Percentiles rank a stretch among this genome's conserved stretches.
Conservation (phyloP, 2,113 vertebrate species). For the Narcine bancroftii region DNA sequence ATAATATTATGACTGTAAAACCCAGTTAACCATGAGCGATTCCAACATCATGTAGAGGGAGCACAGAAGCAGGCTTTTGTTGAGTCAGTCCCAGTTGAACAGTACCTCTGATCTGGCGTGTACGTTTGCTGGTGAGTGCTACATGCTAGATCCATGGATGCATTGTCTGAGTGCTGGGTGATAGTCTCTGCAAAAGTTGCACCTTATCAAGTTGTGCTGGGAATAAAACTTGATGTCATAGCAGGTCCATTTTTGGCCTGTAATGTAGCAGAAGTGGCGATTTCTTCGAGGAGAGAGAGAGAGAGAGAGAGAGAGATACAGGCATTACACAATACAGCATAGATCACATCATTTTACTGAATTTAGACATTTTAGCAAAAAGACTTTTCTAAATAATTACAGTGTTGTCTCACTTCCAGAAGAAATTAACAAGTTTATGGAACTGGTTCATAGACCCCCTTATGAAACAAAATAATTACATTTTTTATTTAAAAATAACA, state of each 20-base stretch:
- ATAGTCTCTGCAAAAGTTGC: conserved; percentile 82
- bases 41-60: conserved; percentile 29
- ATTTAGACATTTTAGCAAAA: not conserved
- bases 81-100: conserved; percentile 33
- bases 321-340: not conserved
- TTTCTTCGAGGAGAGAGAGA: conserved; percentile 68
- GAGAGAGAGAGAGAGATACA: too few relatives aligned
- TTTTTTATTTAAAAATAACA: too few relatives aligned
- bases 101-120: conserved; percentile 40
- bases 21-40: conserved; percentile 30
- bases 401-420: not conserved
- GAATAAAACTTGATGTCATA: conserved; percentile 72
- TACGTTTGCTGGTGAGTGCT: conserved; percentile 60
- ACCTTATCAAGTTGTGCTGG: conserved; percentile 53
- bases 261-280: conserved; percentile 97
- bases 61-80: conserved; percentile 30
- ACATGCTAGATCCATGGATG: conserved; percentile 59
- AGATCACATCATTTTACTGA: not conserved
- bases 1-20: conserved; percentile 32
- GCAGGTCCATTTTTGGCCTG: conserved; percentile 99
- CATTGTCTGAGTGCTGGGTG: conserved; percentile 60
- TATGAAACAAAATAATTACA: not conserved
- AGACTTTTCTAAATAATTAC: not conserved
- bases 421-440: not conserved
- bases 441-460: too few relatives aligned